Conservation (phyloP, 1,140 invertebrate genomes). For the Lucilia sericata region DNA sequence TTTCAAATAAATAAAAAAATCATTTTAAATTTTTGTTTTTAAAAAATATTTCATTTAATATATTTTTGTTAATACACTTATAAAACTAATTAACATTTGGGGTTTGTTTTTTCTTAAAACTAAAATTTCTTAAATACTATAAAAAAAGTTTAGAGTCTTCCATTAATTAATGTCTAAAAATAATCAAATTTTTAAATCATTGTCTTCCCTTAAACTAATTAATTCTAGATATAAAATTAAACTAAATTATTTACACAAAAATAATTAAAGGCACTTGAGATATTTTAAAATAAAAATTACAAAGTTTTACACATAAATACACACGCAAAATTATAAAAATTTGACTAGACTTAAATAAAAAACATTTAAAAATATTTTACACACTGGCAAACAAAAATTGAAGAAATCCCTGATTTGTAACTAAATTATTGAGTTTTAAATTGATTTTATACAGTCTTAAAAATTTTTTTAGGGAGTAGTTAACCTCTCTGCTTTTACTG, state of each 20-base stretch:
- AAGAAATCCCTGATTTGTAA: constrained; percentile 28
- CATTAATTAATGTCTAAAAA: constrained; percentile 40
- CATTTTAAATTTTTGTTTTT: background rate
- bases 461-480: background rate
- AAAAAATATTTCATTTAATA: constrained; percentile 41
- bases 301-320: background rate
- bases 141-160: constrained; percentile 48
- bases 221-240: constrained; percentile 43
- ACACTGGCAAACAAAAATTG: constrained; percentile 28
- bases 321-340: constrained; percentile 23
- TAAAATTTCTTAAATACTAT: constrained; percentile 27
- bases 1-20: background rate
- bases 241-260: constrained; percentile 41
- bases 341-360: constrained; percentile 40
- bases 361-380: background rate
- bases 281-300: background rate
- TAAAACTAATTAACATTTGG: constrained; percentile 45
- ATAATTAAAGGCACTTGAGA: constrained; percentile 45
- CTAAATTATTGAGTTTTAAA: background rate
- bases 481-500: constrained; percentile 62
- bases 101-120: constrained; percentile 19
- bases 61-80: constrained; percentile 44
- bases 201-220: constrained; percentile 47
- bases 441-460: constrained; percentile 6
- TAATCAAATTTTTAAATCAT: constrained; percentile 42